Conservation (phyloP, 2,113 vertebrate genomes). For the Rhineura floridana region DNA sequence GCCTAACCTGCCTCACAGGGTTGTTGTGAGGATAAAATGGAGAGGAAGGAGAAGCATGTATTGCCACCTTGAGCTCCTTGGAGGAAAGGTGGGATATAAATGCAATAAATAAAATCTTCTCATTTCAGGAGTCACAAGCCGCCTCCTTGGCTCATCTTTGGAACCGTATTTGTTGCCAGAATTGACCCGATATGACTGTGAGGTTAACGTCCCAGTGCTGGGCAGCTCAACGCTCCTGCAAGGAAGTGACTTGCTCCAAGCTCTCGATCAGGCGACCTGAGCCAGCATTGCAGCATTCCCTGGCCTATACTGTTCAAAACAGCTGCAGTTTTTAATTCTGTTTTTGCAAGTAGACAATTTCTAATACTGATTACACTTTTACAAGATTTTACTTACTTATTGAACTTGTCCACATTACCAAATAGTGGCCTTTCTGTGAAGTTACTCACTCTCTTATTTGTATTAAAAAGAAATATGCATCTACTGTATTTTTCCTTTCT, state of each 20-base stretch:
- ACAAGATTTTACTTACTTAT: constrained; percentile 75
- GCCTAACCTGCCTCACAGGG: too few species aligned
- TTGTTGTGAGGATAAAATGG: too few species aligned
- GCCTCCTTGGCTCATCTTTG: constrained; percentile 87
- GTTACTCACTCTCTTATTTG: constrained; percentile 75
- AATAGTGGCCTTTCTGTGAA: constrained; percentile 78
- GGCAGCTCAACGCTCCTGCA: constrained; percentile 92
- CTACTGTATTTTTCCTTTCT: constrained; percentile 75
- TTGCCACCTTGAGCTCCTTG: too few species aligned
- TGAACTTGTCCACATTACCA: constrained; percentile 72
- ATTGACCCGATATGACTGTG: constrained; percentile 97
- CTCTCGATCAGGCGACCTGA: constrained; percentile 94
- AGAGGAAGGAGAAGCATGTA: too few species aligned
- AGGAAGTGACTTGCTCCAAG: constrained; percentile 92
- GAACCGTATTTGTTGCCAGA: constrained; percentile 88
- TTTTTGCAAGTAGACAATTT: constrained; percentile 78
- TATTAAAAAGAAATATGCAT: constrained; percentile 72
- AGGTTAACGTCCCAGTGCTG: constrained; percentile 93
- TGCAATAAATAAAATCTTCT: neutral
- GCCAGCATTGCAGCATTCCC: neutral
- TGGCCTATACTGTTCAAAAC: constrained; percentile 58
- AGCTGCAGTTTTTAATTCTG: constrained; percentile 74
- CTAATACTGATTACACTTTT: constrained; percentile 80
- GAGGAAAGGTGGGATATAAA: too few species aligned
- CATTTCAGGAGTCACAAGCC: constrained; percentile 84